phyloP scores from a whole-genome alignment of 1,140 invertebrate genomes.

The Ephestia elutella region DNA sequence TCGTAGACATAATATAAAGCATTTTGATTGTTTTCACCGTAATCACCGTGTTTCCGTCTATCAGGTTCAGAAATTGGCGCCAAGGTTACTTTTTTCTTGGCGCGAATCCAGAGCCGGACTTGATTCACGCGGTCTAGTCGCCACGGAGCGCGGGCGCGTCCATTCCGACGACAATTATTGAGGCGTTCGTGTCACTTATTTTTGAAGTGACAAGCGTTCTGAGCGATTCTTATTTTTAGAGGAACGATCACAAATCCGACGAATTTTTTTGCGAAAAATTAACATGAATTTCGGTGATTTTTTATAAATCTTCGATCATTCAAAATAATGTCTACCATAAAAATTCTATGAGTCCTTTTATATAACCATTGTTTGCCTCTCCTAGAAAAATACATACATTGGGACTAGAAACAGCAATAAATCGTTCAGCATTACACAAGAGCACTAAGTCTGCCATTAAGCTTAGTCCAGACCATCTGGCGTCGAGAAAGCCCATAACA shows the following conservation, averaged over 20 bases:
- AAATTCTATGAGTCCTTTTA: too few relatives aligned
- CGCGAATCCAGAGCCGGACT: constrained; percentile 4
- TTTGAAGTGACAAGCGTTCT: not conserved
- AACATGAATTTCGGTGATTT: too few relatives aligned
- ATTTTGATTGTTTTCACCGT: not conserved
- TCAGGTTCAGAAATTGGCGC: constrained; percentile 11
- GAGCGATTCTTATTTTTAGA: not conserved
- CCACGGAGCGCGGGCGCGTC: not conserved
- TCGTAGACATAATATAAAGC: not conserved
- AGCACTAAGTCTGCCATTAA: not conserved
- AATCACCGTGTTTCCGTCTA: constrained; percentile 3
- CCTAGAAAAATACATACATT: not conserved
- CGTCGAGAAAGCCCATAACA: constrained; percentile 30
- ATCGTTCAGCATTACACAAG: constrained; percentile 17
- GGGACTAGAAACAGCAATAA: not conserved
- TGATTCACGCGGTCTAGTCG: constrained; percentile 8
- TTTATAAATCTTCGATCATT: too few relatives aligned
- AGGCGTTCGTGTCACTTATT: not conserved
- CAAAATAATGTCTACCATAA: too few relatives aligned
- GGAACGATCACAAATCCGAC: not conserved
- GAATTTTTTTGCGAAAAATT: too few relatives aligned
- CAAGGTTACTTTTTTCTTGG: constrained; percentile 17
- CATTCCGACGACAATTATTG: not conserved
- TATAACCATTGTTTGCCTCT: too few relatives aligned
- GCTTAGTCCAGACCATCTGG: constrained; percentile 33